Evolutionary conservation across 2,888 invertebrate genomes (phyloP).

Genomic region (Pollenia griseotomentosa): DNA sequence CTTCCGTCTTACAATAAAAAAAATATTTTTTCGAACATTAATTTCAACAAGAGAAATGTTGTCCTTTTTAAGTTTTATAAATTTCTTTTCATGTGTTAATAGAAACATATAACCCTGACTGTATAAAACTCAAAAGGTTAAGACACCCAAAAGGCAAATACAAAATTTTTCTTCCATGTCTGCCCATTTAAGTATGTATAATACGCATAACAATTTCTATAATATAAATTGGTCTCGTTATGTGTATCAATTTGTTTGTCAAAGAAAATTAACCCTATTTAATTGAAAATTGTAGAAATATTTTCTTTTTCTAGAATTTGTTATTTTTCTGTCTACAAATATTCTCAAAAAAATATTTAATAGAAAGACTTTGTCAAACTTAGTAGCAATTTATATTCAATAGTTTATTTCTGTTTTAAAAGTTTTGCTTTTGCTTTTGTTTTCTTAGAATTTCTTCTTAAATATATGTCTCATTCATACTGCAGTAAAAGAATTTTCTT

Average conservation of each 20-base stretch:
- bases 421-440: background rate
- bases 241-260: constrained; percentile 22
- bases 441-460: background rate
- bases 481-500: background rate
- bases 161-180: background rate
- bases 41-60: no score
- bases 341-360: background rate
- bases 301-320: background rate
- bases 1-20: no score
- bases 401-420: background rate
- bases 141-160: no score
- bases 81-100: no score
- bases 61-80: no score
- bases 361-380: background rate
- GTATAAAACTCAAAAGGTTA: no score
- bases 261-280: constrained; percentile 17
- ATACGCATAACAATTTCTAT: background rate
- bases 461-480: background rate
- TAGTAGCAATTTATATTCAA: constrained; percentile 39
- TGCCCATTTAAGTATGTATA: background rate
- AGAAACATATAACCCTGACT: no score
- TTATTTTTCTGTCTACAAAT: background rate
- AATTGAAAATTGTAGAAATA: constrained; percentile 8
- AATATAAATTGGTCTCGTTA: constrained; percentile 20
- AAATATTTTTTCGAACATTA: no score